Evolutionary conservation across 1,140 invertebrate species (phyloP).

Genomic region (Dolichoris vasculosae): DNA sequence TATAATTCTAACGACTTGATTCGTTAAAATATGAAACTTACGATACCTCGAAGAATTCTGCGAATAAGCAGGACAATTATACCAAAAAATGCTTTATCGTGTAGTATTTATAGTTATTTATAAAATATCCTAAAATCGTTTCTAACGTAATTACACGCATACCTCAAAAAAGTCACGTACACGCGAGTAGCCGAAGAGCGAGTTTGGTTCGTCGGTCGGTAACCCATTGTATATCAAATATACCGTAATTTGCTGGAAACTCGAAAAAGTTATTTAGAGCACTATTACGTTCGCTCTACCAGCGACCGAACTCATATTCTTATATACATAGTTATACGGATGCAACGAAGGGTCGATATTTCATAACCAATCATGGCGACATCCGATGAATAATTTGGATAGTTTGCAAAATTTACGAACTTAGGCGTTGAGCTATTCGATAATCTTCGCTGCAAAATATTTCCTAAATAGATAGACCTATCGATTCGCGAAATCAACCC

Average conservation of each 20-base stretch:
- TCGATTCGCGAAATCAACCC: background rate
- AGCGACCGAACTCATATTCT: background rate
- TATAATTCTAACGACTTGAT: background rate
- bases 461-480: background rate
- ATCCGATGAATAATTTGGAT: background rate
- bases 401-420: background rate
- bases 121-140: background rate
- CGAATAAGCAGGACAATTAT: background rate
- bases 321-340: background rate
- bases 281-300: background rate
- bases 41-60: background rate
- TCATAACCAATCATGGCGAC: background rate
- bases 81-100: background rate
- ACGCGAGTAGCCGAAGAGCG: background rate
- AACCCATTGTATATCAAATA: background rate
- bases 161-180: background rate
- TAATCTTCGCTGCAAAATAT: background rate
- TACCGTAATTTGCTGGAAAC: slow-evolving; percentile 1
- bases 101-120: background rate
- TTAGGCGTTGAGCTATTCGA: background rate
- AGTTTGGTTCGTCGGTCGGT: background rate
- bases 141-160: background rate
- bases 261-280: slow-evolving; percentile 7
- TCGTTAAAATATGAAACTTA: background rate
- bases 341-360: background rate